Evolutionary conservation across 2,797 vertebrate genomes (phyloP), one percentile per base, ranked within the genome.

Genomic region (Anolis apletophallus): DNA sequence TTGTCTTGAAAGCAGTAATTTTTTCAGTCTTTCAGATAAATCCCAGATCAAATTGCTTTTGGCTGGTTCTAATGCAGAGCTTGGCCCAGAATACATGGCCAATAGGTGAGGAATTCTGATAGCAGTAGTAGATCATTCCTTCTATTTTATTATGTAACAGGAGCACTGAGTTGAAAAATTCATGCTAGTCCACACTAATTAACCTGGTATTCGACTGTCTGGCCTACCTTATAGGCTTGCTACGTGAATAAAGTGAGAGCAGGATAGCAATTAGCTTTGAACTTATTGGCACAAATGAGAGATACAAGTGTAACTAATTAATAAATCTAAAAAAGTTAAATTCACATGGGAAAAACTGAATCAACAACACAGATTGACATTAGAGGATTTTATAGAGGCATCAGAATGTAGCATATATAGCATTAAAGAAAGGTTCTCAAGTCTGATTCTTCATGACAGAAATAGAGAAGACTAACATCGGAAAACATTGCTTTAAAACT

Each of bases 1-100:
- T 76, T 71, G 87, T 89, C 77, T 87, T 36, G 71, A 87, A 87
- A 91, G 90, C 59, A 79, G 46, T 17, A 23, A 67, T 81, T 54
- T 67, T n/a, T 71, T 16, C n/a, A 54, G n/a, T 11, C 52, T 81
- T 71, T 69, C 69, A 81, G 1, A 36, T 61, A 52, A 75, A 75
- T 23, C 14, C 40, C 57, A 91, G 52, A 7, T 50, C 87, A 85
- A 1, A 0, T 10, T 16, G 0, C 73, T 88, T 36, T 88, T 82
- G 85, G 68, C 5, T 8, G 21, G 14, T 21, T 80, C 46, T 46
- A 34, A 75, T 77, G 52, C 52, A 34, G 17, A 32, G 3, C 17
- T 77, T 77, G 75, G 52, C 16, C 75, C 29, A 55, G 52, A 55
- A 54, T 19, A 55, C 8, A 17, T 11, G 8, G 16, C 57, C 17